Conservation (phyloP, 2,797 vertebrate genomes). For the Avahi laniger region DNA sequence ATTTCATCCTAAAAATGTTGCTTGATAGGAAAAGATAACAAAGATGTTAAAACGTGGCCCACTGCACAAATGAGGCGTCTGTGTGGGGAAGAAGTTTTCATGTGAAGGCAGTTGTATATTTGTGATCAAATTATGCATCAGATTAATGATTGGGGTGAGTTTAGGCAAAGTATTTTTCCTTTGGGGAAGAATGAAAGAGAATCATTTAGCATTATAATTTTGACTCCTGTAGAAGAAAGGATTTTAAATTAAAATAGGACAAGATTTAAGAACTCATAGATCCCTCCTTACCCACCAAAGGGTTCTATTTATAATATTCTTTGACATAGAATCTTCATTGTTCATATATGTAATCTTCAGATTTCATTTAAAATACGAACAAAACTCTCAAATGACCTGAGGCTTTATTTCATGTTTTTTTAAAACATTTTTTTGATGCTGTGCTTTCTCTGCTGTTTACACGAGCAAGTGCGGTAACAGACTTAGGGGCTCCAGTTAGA, state of each 20-base stretch:
- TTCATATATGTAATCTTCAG: neutral
- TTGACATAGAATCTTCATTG: neutral
- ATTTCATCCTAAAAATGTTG: neutral
- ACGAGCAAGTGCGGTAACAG: neutral
- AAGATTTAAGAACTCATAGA: slow-evolving; percentile 4
- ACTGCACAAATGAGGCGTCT: neutral
- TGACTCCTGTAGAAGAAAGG: neutral
- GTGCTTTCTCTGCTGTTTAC: neutral
- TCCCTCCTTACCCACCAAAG: neutral
- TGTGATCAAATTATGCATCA: neutral
- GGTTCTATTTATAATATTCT: slow-evolving; percentile 40
- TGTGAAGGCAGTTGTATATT: neutral
- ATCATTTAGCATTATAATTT: slow-evolving; percentile 32
- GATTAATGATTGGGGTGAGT: neutral
- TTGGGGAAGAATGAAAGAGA: neutral
- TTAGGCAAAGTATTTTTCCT: neutral
- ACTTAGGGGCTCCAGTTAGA: neutral
- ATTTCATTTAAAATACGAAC: slow-evolving; percentile 29
- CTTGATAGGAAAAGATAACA: neutral
- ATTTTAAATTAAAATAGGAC: slow-evolving; percentile 42
- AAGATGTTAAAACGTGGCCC: neutral
- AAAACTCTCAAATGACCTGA: neutral
- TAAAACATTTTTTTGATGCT: neutral
- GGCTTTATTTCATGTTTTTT: neutral
- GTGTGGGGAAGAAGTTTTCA: neutral